Percentiles rank a stretch among this genome's conserved stretches.
Conservation (phyloP, 2,888 invertebrate genomes). For the Harpalus rubripes region DNA sequence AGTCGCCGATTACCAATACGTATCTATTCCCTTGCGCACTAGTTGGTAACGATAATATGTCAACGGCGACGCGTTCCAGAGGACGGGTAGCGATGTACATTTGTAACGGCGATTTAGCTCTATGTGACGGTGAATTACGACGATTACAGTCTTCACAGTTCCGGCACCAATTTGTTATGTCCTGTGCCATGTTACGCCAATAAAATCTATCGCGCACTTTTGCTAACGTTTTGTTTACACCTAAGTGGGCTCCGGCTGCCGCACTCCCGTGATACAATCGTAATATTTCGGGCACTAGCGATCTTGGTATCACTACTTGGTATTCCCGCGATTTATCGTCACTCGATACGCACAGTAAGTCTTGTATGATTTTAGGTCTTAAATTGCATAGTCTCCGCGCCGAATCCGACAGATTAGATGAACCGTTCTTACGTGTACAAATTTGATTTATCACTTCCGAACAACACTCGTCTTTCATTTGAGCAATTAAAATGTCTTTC, state of each 20-base stretch:
- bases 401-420: too few relatives aligned
- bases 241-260: conserved; percentile 10
- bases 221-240: conserved; percentile 4
- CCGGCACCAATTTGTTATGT: neutral
- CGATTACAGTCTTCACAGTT: conserved; percentile 26
- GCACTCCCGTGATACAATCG: neutral
- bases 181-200: neutral
- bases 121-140: conserved; percentile 12
- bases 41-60: conserved; percentile 31
- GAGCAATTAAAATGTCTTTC: too few relatives aligned
- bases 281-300: neutral
- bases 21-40: conserved; percentile 14
- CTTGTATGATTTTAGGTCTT: too few relatives aligned
- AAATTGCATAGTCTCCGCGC: too few relatives aligned
- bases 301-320: too few relatives aligned
- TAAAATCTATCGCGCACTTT: conserved; percentile 7
- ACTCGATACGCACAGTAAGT: too few relatives aligned
- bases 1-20: conserved; percentile 47
- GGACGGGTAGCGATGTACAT: conserved; percentile 9
- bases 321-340: too few relatives aligned
- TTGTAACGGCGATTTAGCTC: neutral
- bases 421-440: too few relatives aligned
- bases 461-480: too few relatives aligned
- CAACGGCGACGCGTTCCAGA: conserved; percentile 39
- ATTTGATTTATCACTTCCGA: too few relatives aligned